phyloP scores from a whole-genome alignment of 35 echinoderm and acorn worm genomes.

The Amphiura filiformis region DNA sequence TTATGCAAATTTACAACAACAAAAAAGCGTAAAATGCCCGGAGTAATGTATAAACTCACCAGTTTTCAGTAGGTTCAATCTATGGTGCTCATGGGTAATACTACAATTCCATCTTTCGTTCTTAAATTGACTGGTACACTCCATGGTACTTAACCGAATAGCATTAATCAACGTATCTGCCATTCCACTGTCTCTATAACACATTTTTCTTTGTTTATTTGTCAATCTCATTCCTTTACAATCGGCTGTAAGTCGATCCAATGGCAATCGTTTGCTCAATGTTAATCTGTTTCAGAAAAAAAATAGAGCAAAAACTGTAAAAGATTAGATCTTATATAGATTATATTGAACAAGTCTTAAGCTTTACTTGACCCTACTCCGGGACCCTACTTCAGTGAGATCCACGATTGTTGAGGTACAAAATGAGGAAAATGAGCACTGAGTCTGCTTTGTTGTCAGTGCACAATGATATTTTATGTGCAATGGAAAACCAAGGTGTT shows the following conservation, averaged over 20 bases:
- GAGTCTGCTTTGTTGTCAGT: too few species aligned
- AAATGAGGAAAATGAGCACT: too few species aligned
- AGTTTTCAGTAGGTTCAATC: slow-evolving; percentile 52
- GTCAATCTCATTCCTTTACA: slow-evolving; percentile 51
- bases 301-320: neutral
- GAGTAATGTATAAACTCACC: too few species aligned
- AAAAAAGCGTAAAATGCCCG: too few species aligned
- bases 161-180: slow-evolving; percentile 45
- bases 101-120: slow-evolving; percentile 86
- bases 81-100: slow-evolving; percentile 50
- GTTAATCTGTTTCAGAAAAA: slow-evolving; percentile 25
- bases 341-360: too few species aligned
- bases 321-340: too few species aligned
- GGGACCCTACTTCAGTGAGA: too few species aligned
- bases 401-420: too few species aligned
- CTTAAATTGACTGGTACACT: slow-evolving; percentile 65
- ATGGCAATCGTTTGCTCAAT: slow-evolving; percentile 12
- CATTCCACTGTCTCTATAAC: slow-evolving; percentile 71
- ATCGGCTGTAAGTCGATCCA: slow-evolving; percentile 28
- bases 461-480: too few species aligned
- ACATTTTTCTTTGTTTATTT: slow-evolving; percentile 65
- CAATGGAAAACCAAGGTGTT: too few species aligned
- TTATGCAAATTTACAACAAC: too few species aligned
- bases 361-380: too few species aligned
- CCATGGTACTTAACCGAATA: slow-evolving; percentile 51